Base-by-base conservation (phyloP, 30 jellyfish, hydroid and myxozoan genomes). In the Phacellophora camtschatica region DNA sequence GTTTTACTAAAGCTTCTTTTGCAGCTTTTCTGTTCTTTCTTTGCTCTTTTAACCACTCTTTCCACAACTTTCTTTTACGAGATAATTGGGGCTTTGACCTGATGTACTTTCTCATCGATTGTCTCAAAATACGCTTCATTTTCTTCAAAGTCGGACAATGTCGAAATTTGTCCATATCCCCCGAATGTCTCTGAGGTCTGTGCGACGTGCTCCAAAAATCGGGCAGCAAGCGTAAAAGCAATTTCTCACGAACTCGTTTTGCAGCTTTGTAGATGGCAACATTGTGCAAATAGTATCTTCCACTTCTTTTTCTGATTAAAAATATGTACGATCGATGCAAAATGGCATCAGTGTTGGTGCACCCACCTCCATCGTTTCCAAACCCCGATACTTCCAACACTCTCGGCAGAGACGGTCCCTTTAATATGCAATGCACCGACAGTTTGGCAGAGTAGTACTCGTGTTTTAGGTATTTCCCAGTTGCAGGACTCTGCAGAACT, bases 311-410 rank as follows among this genome's bases (percentile, higher is more conserved):
- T 35, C 54, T 59, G 31, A 84, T n/a, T n/a, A 84, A 35, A 32
- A 84, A 36, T 1, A 84, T 62, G 63, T 84, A 84, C 49, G 95
- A 73, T 24, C 46, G 43, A 49, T 84, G 88, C 24, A 54, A 37
- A 7, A 72, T 33, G 33, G 95, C 95, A 45, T 72, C 76, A 2
- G 95, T 67, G 15, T 84, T 84, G 9, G 95, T 56, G 66, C 95
- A 84, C 9, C 81, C 84, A 2, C 95, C 95, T 22, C 86, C 95
- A 30, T 84, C 88, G 48, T 84, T 63, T 13, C 95, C 95, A 64
- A 84, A 84, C 16, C 95, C 88, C 9, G 83, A 57, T 1, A 84
- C 95, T 4, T 56, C 24, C 10, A 84, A 33, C 15, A 42, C 53
- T 68, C 79, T 72, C 0, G 88, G 88, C 30, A 84, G 22, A 24